Evolutionary conservation across 2,888 invertebrate genomes (phyloP), one percentile per base, ranked within the genome.

Genomic region (Zootermopsis nevadensis): DNA sequence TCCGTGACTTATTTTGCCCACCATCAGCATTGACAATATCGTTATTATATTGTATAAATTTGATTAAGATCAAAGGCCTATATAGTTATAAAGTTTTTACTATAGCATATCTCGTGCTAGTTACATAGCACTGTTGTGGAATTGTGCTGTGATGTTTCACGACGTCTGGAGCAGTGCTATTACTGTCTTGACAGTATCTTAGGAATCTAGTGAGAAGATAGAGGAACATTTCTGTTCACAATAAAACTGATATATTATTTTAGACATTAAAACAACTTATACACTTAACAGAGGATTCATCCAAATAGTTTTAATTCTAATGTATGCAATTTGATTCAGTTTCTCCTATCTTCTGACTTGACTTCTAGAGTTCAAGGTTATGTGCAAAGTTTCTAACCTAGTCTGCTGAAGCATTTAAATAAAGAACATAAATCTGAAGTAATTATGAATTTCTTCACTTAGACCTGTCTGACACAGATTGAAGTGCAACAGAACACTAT

Each of bases 21-120:
- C 82, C 81, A 83, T 85, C 84, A 84, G 85, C 84, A 82, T 84
- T 85, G 85, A 85, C 85, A 85, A 85, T 85, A 85, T 85, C 84
- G 85, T 85, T 85, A 85, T 81, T 84, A 82, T 82, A 83, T 80
- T 72, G 80, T 81, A 81, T 80, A 84, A 82, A 84, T 77, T 83
- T 84, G 81, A 81, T 84, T 84, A 81, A 83, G 81, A 84, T 84
- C 69, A 79, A 84, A 84, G 84, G 84, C 84, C 84, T 84, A 84
- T 83, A 83, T 82, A 83, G 83, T 77, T 83, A 80, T 82, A 82
- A 82, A 81, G 83, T 83, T 83, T 84, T 81, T 82, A 84, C 81
- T 60, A 82, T 84, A 83, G 84, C 81, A 77, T 83, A 83, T 81
- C 81, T 83, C 22, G 66, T 79, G 33, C 60, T 79, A 79, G 53